Conservation (phyloP, 2,888 invertebrate genomes). For the Apodemia duryi region DNA sequence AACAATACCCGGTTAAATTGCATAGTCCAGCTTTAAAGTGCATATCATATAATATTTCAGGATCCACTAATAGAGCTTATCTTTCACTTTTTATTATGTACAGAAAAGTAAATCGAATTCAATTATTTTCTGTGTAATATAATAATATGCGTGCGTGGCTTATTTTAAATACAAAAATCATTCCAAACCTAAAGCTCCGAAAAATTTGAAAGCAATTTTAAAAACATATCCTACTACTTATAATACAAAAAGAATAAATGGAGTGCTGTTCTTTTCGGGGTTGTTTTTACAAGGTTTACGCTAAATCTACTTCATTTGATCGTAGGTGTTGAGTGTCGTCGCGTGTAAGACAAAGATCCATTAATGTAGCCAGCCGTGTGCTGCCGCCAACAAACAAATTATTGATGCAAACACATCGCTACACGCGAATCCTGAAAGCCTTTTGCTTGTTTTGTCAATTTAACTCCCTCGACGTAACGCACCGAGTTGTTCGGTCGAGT, state of each 20-base stretch:
- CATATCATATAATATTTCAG: no score
- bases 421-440: constrained; percentile 74
- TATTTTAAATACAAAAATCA: no score
- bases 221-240: background rate
- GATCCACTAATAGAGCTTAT: no score
- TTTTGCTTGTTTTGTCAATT: constrained; percentile 75
- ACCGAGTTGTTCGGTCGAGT: constrained; percentile 40
- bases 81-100: no score
- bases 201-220: background rate
- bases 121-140: no score
- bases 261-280: background rate
- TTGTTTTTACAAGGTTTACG: background rate
- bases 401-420: constrained; percentile 76
- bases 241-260: background rate
- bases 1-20: no score
- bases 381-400: constrained; percentile 77
- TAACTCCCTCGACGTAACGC: constrained; percentile 47
- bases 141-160: no score
- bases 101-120: no score
- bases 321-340: constrained; percentile 50
- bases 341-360: constrained; percentile 68
- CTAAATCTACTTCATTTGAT: constrained; percentile 15
- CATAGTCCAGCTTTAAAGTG: no score
- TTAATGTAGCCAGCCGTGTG: constrained; percentile 71
- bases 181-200: background rate